Percentiles rank a stretch among this genome's conserved stretches.
Conservation (phyloP, 2,888 invertebrate species). For the Latheticus oryzae region DNA sequence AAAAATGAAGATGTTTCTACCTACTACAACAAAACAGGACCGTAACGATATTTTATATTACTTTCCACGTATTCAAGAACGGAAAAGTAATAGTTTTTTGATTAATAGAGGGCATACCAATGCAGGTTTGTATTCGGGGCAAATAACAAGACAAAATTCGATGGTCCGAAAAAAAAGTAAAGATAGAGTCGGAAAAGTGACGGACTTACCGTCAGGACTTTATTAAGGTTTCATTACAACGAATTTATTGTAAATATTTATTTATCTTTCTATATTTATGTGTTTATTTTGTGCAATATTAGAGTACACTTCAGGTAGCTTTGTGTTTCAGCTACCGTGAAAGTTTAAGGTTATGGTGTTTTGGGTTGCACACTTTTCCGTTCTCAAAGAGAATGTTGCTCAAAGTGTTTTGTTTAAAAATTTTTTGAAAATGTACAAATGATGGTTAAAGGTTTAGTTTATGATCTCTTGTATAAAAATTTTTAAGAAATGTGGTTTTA, state of each 20-base stretch:
- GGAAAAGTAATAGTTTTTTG: slow-evolving; percentile 69
- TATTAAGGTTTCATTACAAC: slow-evolving; percentile 66
- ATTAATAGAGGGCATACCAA: slow-evolving; percentile 73
- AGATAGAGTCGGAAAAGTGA: slow-evolving; percentile 70
- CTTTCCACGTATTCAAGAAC: slow-evolving; percentile 63
- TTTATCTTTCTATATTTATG: slow-evolving; percentile 30
- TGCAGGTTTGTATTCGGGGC: slow-evolving; percentile 75
- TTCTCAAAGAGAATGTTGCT: slow-evolving; percentile 32
- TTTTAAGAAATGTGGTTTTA: too few relatives aligned
- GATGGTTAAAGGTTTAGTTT: slow-evolving; percentile 21
- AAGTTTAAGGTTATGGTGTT: slow-evolving; percentile 13
- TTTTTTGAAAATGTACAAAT: slow-evolving; percentile 24
- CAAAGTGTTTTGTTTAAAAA: slow-evolving; percentile 31
- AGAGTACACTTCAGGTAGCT: slow-evolving; percentile 29
- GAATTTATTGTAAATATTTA: slow-evolving; percentile 34
- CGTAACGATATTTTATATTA: slow-evolving; percentile 64
- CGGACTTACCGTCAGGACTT: slow-evolving; percentile 79
- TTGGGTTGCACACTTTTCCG: slow-evolving; percentile 31
- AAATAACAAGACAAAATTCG: slow-evolving; percentile 62
- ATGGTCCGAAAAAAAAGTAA: slow-evolving; percentile 57
- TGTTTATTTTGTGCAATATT: slow-evolving; percentile 39
- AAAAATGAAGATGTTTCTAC: slow-evolving; percentile 63
- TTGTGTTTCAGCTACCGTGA: slow-evolving; percentile 4
- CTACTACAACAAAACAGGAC: slow-evolving; percentile 52
- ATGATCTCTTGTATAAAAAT: slow-evolving; percentile 35